These are phyloP conservation scores for Rousettus leschenaultii DNA, from an alignment of 2,113 vertebrate genomes.

Conservation along the genomic window DNA sequence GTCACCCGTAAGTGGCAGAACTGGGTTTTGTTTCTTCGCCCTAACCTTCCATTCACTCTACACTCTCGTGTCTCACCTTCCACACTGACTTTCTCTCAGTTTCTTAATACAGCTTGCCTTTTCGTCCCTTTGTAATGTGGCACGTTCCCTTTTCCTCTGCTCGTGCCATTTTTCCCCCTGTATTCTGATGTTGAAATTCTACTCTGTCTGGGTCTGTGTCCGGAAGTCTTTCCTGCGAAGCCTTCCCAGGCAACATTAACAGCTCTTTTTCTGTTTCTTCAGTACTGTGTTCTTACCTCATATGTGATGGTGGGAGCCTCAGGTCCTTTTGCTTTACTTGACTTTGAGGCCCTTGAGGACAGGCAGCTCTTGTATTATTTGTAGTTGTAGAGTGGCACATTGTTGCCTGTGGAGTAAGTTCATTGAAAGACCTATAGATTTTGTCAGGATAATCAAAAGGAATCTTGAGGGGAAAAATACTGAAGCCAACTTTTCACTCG, in stretches of 20 bases:
- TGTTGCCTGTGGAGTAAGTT: background rate
- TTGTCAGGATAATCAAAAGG: background rate
- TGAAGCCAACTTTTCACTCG: slow-evolving; percentile 11
- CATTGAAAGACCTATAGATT: slow-evolving; percentile 2
- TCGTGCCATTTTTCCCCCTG: background rate
- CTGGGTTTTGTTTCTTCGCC: background rate
- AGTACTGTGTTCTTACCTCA: background rate
- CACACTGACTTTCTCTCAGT: background rate
- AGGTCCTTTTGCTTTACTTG: slow-evolving; percentile 42
- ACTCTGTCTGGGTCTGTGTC: background rate
- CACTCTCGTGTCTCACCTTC: background rate
- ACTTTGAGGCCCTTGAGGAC: background rate
- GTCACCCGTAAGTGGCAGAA: background rate
- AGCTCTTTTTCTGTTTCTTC: background rate
- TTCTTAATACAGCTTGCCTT: background rate
- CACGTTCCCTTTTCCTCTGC: background rate
- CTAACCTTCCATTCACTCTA: background rate
- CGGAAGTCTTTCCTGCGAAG: background rate
- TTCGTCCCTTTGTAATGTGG: slow-evolving; percentile 29
- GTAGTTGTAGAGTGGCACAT: background rate
- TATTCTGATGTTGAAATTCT: slow-evolving; percentile 23
- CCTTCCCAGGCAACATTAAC: background rate
- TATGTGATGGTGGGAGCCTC: background rate
- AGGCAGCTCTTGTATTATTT: background rate
- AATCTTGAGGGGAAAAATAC: background rate